Evolutionary conservation across 2,888 invertebrate species (phyloP).

Genomic region (Mythimna lalbum): DNA sequence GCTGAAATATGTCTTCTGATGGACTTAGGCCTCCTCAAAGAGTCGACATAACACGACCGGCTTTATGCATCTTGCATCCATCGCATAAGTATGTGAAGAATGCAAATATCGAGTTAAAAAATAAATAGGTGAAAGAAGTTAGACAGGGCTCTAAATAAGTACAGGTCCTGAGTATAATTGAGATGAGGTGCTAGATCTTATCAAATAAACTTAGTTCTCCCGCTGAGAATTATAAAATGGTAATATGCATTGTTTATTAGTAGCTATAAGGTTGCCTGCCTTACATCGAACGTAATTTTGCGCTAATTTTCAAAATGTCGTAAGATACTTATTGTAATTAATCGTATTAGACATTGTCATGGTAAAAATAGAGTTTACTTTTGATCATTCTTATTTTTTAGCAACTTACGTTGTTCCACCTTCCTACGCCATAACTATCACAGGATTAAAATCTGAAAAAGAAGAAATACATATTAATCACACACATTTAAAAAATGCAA

Average conservation of each 20-base stretch:
- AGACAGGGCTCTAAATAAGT: background rate
- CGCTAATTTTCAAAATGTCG: background rate
- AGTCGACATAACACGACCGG: too few species aligned
- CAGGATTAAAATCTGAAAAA: conserved; percentile 76
- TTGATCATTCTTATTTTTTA: background rate
- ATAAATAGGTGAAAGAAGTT: background rate
- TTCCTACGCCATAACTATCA: conserved; percentile 72
- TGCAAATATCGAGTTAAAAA: too few species aligned
- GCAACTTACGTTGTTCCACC: conserved; percentile 77
- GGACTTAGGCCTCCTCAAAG: too few species aligned
- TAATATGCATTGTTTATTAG: conserved; percentile 21
- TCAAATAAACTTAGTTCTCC: conserved; percentile 29
- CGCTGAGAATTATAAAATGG: conserved; percentile 30
- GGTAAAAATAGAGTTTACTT: background rate
- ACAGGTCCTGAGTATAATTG: background rate
- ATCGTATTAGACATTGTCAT: too few species aligned
- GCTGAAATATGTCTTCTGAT: too few species aligned
- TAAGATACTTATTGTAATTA: too few species aligned
- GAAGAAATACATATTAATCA: conserved; percentile 24
- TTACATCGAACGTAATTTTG: background rate
- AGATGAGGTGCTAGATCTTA: conserved; percentile 2
- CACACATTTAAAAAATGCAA: background rate
- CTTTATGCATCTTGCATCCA: too few species aligned
- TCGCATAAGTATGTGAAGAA: too few species aligned
- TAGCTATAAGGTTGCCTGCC: background rate